Evolutionary conservation across 2,888 invertebrate species (phyloP).

Genomic region (Mesoligia furuncula): DNA sequence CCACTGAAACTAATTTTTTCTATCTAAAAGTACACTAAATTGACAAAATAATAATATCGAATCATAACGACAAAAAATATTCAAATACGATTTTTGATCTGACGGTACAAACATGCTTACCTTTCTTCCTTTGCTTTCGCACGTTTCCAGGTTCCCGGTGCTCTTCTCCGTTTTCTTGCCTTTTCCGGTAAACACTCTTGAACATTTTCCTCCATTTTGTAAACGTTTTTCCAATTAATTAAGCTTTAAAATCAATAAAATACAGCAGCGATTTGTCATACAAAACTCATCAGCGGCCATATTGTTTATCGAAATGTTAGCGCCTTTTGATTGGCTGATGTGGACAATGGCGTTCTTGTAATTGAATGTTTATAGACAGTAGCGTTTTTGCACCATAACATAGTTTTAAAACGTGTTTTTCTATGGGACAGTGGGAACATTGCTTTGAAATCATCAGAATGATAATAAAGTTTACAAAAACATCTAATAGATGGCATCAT

Average conservation of each 20-base stretch:
- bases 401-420: constrained; percentile 16
- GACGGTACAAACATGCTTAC: constrained; percentile 17
- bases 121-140: constrained; percentile 15
- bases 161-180: constrained; percentile 18
- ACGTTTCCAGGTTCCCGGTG: constrained; percentile 18
- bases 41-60: no score
- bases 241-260: constrained; percentile 14
- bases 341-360: constrained; percentile 21
- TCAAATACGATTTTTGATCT: constrained; percentile 7
- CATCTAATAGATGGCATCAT: constrained; percentile 15
- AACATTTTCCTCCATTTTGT: constrained; percentile 21
- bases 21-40: no score
- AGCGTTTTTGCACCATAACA: constrained; percentile 11
- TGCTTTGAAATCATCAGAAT: constrained; percentile 13
- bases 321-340: constrained; percentile 4
- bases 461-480: constrained; percentile 18
- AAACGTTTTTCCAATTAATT: constrained; percentile 14
- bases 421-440: constrained; percentile 23
- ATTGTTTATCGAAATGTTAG: constrained; percentile 16
- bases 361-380: constrained; percentile 17
- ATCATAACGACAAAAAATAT: no score
- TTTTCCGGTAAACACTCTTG: constrained; percentile 20
- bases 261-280: constrained; percentile 17
- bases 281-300: constrained; percentile 19
- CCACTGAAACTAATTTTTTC: no score